Percentiles rank a stretch among this genome's conserved stretches.
Evolutionary conservation across 2,888 invertebrate genomes (phyloP).

Genomic region (Hedychridium roseum): DNA sequence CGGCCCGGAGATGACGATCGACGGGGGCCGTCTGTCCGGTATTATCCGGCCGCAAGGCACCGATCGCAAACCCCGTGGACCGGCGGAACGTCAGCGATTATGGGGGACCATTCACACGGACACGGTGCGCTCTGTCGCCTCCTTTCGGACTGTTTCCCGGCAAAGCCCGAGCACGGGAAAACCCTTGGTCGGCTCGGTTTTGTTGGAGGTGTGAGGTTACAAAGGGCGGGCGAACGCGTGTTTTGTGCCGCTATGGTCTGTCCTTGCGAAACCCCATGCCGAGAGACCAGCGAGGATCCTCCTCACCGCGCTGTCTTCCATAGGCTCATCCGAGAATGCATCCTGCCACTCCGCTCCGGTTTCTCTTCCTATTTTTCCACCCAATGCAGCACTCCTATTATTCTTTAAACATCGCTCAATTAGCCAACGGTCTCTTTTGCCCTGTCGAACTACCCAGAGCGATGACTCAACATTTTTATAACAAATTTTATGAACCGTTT

Average conservation of each 20-base stretch:
- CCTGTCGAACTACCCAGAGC: too few species aligned
- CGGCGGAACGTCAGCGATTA: conserved; percentile 52
- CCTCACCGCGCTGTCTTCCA: conserved; percentile 42
- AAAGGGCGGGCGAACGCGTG: conserved; percentile 44
- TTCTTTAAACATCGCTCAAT: too few species aligned
- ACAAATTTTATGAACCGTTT: neutral
- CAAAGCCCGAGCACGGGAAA: conserved; percentile 37
- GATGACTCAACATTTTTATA: too few species aligned
- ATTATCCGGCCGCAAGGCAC: conserved; percentile 31
- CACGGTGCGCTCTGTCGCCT: conserved; percentile 21
- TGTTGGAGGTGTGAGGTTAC: conserved; percentile 60
- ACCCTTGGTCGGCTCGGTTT: conserved; percentile 48
- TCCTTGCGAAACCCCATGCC: conserved; percentile 38
- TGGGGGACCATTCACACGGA: conserved; percentile 44
- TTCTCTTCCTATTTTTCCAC: conserved; percentile 2
- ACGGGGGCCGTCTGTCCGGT: conserved; percentile 19
- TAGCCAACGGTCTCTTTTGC: too few species aligned
- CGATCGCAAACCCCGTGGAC: conserved; percentile 33
- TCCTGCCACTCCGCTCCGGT: conserved; percentile 1
- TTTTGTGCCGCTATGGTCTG: conserved; percentile 42
- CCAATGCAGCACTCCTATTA: too few species aligned
- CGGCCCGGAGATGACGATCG: conserved; percentile 30
- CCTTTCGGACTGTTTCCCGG: conserved; percentile 35
- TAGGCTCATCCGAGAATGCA: conserved; percentile 21
- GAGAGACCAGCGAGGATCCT: conserved; percentile 35